Percentiles rank a stretch among this genome's conserved stretches.
phyloP scores from a whole-genome alignment of 1,140 invertebrate species.

The Dreissena polymorpha region DNA sequence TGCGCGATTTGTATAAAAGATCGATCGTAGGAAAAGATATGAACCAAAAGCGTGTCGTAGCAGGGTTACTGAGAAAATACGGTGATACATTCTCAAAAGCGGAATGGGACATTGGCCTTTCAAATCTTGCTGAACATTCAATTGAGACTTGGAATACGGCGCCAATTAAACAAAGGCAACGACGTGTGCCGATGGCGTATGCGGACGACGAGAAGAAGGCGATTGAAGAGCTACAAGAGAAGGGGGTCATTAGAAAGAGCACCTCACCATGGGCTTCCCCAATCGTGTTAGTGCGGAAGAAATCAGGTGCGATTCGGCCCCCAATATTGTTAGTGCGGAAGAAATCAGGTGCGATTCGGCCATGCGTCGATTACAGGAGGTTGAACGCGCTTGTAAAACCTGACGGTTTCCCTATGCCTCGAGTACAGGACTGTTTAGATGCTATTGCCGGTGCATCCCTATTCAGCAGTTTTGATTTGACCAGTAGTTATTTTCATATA shows the following conservation, averaged over 20 bases:
- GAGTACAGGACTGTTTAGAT: slow-evolving; percentile 20
- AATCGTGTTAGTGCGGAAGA: slow-evolving; percentile 8
- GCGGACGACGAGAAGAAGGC: slow-evolving; percentile 1
- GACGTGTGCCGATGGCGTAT: neutral
- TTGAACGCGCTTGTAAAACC: slow-evolving; percentile 7
- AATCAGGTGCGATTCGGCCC: slow-evolving; percentile 4
- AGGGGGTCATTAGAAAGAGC: neutral
- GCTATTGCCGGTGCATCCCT: neutral
- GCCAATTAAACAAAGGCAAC: neutral
- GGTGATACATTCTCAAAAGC: neutral
- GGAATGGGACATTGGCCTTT: slow-evolving; percentile 1
- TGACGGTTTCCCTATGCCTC: too few relatives aligned
- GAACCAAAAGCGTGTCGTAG: neutral
- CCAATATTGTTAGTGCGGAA: slow-evolving; percentile 8
- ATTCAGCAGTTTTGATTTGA: slow-evolving; percentile 12
- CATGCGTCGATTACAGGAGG: slow-evolving; percentile 17
- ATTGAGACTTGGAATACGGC: slow-evolving; percentile 13
- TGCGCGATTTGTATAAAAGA: neutral
- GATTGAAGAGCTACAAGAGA: neutral
- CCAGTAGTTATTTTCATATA: slow-evolving; percentile 73
- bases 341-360: slow-evolving; percentile 4
- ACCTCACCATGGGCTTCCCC: slow-evolving; percentile 14
- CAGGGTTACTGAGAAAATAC: neutral
- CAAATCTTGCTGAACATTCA: slow-evolving; percentile 10
- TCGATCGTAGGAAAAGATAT: neutral